Conservation (phyloP, 35 echinoderm and acorn worm genomes). For the Strongylocentrotus purpuratus region DNA sequence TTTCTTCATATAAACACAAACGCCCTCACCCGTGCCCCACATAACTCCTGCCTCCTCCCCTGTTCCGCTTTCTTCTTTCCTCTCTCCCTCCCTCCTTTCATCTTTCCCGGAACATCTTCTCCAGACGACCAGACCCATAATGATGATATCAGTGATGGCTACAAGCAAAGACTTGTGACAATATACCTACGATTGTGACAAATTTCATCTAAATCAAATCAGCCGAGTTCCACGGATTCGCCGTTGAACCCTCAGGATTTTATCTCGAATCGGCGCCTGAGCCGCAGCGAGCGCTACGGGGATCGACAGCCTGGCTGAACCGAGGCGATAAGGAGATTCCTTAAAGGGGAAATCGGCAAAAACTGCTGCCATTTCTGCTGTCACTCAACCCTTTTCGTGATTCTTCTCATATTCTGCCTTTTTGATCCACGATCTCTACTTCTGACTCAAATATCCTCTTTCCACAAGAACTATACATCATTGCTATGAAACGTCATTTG, state of each 20-base stretch:
- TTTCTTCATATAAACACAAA: not conserved
- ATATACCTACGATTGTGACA: constrained; percentile 11
- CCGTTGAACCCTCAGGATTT: not conserved
- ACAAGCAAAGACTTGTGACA: not conserved
- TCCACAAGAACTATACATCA: too few species aligned
- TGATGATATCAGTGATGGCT: not conserved
- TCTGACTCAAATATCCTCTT: too few species aligned
- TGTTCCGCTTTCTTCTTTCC: not conserved
- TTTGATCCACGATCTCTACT: too few species aligned
- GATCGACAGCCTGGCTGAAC: not conserved
- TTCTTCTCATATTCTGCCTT: too few species aligned
- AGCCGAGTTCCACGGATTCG: not conserved
- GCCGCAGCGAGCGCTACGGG: not conserved
- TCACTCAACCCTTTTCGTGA: too few species aligned
- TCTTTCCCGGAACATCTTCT: not conserved
- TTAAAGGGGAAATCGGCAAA: not conserved
- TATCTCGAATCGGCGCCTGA: constrained; percentile 7
- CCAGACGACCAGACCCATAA: not conserved
- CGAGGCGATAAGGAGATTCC: not conserved
- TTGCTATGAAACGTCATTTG: too few species aligned
- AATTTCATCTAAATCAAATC: constrained; percentile 14
- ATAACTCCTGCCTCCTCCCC: not conserved
- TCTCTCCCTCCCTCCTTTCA: not conserved
- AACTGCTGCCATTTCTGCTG: too few species aligned
- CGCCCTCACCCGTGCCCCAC: too few species aligned